Evolutionary conservation across 2,797 vertebrate species (phyloP).

Genomic region (Sardinella longiceps): DNA sequence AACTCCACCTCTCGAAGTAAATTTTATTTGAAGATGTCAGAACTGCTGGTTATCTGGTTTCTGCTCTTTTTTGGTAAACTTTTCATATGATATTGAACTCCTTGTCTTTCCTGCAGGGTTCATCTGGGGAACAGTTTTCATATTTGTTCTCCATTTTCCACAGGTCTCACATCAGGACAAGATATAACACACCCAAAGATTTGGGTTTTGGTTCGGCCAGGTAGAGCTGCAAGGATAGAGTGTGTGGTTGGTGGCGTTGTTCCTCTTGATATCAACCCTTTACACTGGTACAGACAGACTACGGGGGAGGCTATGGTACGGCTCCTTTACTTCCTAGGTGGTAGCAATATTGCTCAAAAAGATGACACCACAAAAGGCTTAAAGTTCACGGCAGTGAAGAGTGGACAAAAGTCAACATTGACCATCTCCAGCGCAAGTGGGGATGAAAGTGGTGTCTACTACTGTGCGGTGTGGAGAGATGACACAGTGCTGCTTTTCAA

Average conservation of each 20-base stretch:
- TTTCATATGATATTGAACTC: background rate
- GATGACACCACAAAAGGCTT: background rate
- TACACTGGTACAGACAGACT: background rate
- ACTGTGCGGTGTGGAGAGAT: background rate
- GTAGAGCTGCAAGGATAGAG: background rate
- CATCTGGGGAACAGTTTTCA: background rate
- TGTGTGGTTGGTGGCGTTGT: background rate
- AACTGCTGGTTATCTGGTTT: background rate
- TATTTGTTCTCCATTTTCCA: background rate
- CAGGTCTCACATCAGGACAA: conserved; percentile 16
- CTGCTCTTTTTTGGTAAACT: background rate
- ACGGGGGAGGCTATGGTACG: background rate
- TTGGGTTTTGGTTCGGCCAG: background rate
- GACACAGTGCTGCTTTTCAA: conserved; percentile 4
- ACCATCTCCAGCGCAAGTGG: background rate
- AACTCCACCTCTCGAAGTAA: background rate
- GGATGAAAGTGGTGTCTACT: background rate
- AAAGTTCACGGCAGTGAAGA: background rate
- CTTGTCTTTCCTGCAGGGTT: background rate
- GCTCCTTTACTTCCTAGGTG: background rate
- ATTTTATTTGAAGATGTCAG: background rate
- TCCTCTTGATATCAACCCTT: background rate
- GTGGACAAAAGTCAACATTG: background rate
- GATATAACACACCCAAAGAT: background rate
- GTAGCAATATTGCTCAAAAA: background rate